Evolutionary conservation across 2,797 vertebrate species (phyloP).

Genomic region (Typhlichthys subterraneus): DNA sequence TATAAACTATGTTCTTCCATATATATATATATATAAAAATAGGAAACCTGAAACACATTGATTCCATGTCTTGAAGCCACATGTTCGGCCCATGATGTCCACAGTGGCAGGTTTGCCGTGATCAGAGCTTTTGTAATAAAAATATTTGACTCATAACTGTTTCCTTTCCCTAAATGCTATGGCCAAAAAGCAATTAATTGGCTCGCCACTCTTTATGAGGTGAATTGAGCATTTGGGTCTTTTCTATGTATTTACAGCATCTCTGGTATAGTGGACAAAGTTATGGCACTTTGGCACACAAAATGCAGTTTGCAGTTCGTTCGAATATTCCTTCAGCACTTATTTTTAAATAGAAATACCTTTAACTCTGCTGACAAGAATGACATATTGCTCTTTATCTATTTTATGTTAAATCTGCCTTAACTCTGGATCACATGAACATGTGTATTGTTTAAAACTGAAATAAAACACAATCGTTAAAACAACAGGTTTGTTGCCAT

Average conservation of each 20-base stretch:
- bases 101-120: constrained; percentile 35
- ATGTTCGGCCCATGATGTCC: constrained; percentile 29
- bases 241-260: constrained; percentile 4
- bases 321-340: constrained; percentile 37
- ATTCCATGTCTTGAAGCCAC: constrained; percentile 7
- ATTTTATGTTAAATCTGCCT: constrained; percentile 53
- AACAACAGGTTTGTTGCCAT: background rate
- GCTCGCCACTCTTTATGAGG: background rate
- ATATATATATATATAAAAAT: background rate
- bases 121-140: constrained; percentile 29
- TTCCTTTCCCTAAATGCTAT: constrained; percentile 2
- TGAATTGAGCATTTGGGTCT: background rate
- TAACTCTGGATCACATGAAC: constrained; percentile 47
- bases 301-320: constrained; percentile 28
- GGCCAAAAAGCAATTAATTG: constrained; percentile 5
- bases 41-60: constrained; percentile 1
- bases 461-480: background rate
- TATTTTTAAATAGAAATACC: background rate
- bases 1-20: background rate
- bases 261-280: constrained; percentile 17
- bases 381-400: background rate
- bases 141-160: constrained; percentile 18
- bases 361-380: no score
- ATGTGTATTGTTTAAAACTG: constrained; percentile 46
- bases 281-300: constrained; percentile 1